phyloP scores from a whole-genome alignment of 2,113 vertebrate species.

The Micronycteris hirsuta region DNA sequence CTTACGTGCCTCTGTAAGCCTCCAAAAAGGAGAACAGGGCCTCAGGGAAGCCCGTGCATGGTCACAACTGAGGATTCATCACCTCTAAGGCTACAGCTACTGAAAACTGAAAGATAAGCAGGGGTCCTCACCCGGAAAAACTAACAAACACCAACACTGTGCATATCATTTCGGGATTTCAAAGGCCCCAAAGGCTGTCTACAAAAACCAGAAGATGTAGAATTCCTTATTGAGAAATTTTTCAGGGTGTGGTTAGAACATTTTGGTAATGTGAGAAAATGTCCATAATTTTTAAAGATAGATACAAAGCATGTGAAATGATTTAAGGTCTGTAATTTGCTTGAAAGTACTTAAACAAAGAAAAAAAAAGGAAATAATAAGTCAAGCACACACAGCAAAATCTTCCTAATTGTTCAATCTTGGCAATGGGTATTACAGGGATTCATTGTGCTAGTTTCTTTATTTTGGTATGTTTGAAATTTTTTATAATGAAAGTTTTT shows the following conservation, averaged over 20 bases:
- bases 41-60: not conserved
- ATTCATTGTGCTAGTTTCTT: not conserved
- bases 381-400: not conserved
- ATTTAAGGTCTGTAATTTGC: slow-evolving; percentile 7
- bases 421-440: not conserved
- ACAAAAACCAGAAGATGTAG: not conserved
- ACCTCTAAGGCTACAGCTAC: not conserved
- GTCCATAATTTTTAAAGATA: not conserved
- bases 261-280: slow-evolving; percentile 4
- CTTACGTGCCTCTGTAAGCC: not conserved
- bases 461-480: not conserved
- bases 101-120: not conserved
- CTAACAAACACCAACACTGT: not conserved
- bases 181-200: not conserved
- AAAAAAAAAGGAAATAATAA: not conserved
- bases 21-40: not conserved
- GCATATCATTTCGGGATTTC: not conserved
- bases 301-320: not conserved
- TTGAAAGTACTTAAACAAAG: slow-evolving; percentile 31
- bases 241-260: not conserved
- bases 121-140: not conserved
- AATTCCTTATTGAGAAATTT: not conserved
- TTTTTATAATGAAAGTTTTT: not conserved
- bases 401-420: not conserved
- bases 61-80: not conserved